Evolutionary conservation across 2,888 invertebrate genomes (phyloP), one percentile per base, ranked within the genome.

Genomic region (Panopea generosa): DNA sequence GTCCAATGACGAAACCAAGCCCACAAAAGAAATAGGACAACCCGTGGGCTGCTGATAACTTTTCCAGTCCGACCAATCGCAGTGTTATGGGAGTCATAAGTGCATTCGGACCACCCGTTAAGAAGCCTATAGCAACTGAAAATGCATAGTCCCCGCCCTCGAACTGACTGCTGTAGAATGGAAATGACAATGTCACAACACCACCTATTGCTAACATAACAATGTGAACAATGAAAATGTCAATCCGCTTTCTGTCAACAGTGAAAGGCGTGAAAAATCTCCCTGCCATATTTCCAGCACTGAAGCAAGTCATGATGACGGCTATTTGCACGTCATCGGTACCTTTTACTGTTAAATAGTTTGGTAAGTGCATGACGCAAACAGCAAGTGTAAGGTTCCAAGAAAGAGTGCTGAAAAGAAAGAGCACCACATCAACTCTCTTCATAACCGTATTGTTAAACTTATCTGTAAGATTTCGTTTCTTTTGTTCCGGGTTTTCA

Each of bases 31-130:
- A 71, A 33, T 74, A 63, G 27, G 76, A 76, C 26, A 81, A 50
- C 4, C 83, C 83, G 55, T 78, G 77, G 7, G 83, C 80, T 9
- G 67, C 68, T 2, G 78, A 62, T 18, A 83, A 29, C 7, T 67
- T 45, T 20, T 81, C 52, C 3, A 83, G 40, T 7, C 73, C 76
- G 4, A 81, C 63, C 24, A 78, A 61, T 55, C 62, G 65, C 14
- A 83, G 45, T 6, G 78, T 66, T 29, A 83, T 76, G 2, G 80
- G 81, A 6, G 76, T 76, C 67, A 78, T 69, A 0, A 83, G 18
- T 2, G 78, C 68, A 50, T 73, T 81, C n/a, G 78, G 76, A 18
- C 61, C 61, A 18, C 78, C 81, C 2, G 78, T 73, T n/a, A 74
- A 74, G 14, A 83, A 40, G 16, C 83, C 83, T 7, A 70, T 50